Base-by-base conservation (phyloP, 2,888 invertebrate species). In the Rhagium mordax region DNA sequence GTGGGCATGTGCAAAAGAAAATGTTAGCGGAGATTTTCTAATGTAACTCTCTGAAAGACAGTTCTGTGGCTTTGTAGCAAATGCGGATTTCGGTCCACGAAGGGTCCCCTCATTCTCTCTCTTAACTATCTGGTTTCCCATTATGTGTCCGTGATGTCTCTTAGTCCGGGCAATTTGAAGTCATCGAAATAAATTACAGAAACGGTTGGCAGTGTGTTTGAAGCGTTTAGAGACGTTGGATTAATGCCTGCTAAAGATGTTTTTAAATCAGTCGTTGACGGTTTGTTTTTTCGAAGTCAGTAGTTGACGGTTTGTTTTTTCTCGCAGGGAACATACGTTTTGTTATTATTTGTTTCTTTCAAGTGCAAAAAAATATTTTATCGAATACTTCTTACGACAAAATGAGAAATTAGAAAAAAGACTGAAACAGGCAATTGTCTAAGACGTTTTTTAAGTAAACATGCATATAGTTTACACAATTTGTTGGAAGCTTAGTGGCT, bases 1-100 rank as follows among this genome's bases (percentile, higher is more conserved):
- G 79, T 84, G 83, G 77, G 81, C 65, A 53, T 65, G 65, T 65
- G 65, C 65, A 48, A 64, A 64, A 49, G 64, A 48, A 64, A 51
- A 64, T 24, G 20, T 24, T 13, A 21, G 55, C 59, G 59, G 59
- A 59, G 59, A 59, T 59, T 59, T 59, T 20, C 33, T 33, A 16
- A 24, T 20, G 55, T 33, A 41, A 33, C 59, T 33, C 33, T 8
- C 8, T 13, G 8, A 59, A 33, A 59, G 33, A 59, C 59, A 33
- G 16, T 57, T 6, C 55, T 57, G 15, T 57, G 55, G 55, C 29
- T 59, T 59, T 59, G 33, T 18, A 59, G 24, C 59, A 33, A 59
- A 59, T 33, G 59, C 59, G 59, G 59, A 59, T 59, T 59, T 33
- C 41, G 41, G 41, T 41, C 41, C n/a, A 41, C 41, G 59, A 20